phyloP scores from a whole-genome alignment of 1,140 invertebrate species.

The Chelonus insularis region DNA sequence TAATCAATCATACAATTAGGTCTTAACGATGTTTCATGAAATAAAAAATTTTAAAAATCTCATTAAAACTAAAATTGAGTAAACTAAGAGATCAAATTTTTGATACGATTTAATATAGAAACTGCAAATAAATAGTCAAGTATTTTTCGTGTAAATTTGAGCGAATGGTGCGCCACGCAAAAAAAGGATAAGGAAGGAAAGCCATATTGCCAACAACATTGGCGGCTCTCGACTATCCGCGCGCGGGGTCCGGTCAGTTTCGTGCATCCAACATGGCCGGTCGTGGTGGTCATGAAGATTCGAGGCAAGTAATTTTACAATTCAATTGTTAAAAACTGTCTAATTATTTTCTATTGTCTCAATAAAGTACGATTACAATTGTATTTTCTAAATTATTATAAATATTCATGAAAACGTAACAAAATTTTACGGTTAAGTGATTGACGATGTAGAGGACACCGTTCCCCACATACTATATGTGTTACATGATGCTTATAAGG shows the following conservation, averaged over 20 bases:
- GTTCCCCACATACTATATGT: too few relatives aligned
- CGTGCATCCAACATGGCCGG: constrained; percentile 61
- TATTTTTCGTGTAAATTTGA: too few relatives aligned
- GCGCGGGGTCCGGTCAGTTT: constrained; percentile 47
- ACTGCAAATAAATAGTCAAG: too few relatives aligned
- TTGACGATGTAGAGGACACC: constrained; percentile 29
- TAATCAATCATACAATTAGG: too few relatives aligned
- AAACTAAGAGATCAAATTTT: too few relatives aligned
- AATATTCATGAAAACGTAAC: constrained; percentile 3
- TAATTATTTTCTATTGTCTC: too few relatives aligned
- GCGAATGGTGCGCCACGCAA: too few relatives aligned
- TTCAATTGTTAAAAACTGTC: too few relatives aligned
- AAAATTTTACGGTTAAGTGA: constrained; percentile 50
- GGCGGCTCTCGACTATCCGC: constrained; percentile 31
- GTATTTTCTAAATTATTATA: neutral
- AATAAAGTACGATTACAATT: constrained; percentile 44
- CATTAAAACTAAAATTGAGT: too few relatives aligned
- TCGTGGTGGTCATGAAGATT: constrained; percentile 58
- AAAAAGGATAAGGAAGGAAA: constrained; percentile 5
- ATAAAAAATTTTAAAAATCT: too few relatives aligned
- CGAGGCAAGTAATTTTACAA: constrained; percentile 51
- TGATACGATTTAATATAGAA: too few relatives aligned
- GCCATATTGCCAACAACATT: constrained; percentile 13
- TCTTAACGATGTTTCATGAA: too few relatives aligned
- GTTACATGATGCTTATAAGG: constrained; percentile 36